Evolutionary conservation across 2,797 vertebrate genomes (phyloP), one percentile per base, ranked within the genome.

Genomic region (Morus bassanus): DNA sequence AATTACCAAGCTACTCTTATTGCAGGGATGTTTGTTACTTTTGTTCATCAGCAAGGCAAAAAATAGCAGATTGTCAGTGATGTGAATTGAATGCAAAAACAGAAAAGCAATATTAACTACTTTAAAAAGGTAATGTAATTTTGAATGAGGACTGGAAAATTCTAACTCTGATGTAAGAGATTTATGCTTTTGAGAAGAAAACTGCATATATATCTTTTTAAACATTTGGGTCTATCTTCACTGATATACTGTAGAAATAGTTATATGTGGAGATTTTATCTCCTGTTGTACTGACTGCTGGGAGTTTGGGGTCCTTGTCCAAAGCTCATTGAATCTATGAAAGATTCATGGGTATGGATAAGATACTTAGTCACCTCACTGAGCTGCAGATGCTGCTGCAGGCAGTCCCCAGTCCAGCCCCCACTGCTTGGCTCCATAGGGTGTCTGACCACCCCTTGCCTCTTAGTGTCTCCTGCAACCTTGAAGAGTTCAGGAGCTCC

Each of bases 1-100:
- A 96, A 97, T 96, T 96, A 94, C 68, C 43, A 84, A 63, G 63
- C 53, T 90, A 85, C 31, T 88, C 72, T 80, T 94, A 78, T 59
- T 91, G 76, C 22, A 67, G 54, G 33, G 43, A 72, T 65, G 43
- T 86, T 88, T 90, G 57, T 23, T 76, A 19, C 77, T 93, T 93
- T 63, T 12, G 10, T 50, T 94, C 68, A 77, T 35, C 7, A 2
- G 60, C 22, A 91, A 80, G 41, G 68, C 33, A 75, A 96, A 93
- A 89, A 94, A 72, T 63, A 93, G 65, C 53, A 93, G 76, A 75
- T 60, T 89, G 53, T 54, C 37, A 11, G 31, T 56, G 72, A 81
- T 67, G 67, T 84, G 83, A 78, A 89, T 14, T 15, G 72, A 91
- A 93, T 64, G 15, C 59, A 70, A 95, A 87, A 93, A 3, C 41